A percentile compares a stretch with the other conserved stretches of the same genome.
Evolutionary conservation across 2,113 vertebrate species (phyloP).

Genomic region (Carettochelys insculpta): DNA sequence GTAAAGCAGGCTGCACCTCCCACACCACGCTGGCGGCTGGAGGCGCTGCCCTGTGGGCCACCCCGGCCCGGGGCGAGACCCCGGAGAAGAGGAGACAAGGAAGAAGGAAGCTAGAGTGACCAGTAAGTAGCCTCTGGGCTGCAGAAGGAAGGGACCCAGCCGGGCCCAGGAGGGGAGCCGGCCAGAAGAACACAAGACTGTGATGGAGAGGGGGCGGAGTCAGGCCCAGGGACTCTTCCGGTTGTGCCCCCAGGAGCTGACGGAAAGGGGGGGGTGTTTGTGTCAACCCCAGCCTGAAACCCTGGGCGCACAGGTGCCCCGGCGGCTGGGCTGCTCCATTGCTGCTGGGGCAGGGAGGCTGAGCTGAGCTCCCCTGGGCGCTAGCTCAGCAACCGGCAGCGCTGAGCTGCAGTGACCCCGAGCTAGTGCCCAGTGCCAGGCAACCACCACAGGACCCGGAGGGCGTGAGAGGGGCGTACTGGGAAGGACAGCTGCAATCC

Average conservation of each 20-base stretch:
- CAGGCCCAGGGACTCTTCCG: neutral
- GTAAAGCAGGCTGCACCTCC: neutral
- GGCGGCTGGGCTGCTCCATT: neutral
- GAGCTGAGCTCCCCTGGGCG: neutral
- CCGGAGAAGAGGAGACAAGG: neutral
- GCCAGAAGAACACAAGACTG: neutral
- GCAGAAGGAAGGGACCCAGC: neutral
- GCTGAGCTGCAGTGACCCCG: too few relatives aligned
- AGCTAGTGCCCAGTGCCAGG: neutral
- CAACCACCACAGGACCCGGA: too few relatives aligned
- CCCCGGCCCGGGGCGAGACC: neutral
- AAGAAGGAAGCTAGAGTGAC: neutral
- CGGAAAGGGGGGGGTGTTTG: neutral
- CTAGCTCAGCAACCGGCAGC: too few relatives aligned
- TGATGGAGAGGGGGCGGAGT: neutral
- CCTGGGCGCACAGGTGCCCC: neutral
- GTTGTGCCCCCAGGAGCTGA: neutral
- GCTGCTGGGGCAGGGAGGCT: too few relatives aligned
- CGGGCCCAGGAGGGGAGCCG: neutral
- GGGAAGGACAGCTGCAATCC: neutral
- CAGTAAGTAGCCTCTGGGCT: neutral
- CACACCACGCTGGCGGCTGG: neutral
- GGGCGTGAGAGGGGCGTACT: too few relatives aligned
- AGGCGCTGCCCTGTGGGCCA: neutral
- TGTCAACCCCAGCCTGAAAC: neutral